Percentiles rank a stretch among this genome's conserved stretches.
phyloP scores from a whole-genome alignment of 2,888 invertebrate species.

The Eupithecia centaureata region DNA sequence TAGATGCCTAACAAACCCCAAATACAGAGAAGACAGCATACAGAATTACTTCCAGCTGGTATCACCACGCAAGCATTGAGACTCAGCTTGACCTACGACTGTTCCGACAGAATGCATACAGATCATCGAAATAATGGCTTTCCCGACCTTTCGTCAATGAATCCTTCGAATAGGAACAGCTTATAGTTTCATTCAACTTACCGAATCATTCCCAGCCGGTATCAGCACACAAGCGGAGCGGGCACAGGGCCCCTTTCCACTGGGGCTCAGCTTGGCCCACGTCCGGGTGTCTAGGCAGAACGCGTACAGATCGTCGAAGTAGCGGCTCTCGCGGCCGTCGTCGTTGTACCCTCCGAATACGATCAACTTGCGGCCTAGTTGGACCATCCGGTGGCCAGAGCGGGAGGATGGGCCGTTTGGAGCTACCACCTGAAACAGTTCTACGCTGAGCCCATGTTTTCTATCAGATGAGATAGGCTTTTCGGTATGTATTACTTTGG shows the following conservation, averaged over 20 bases:
- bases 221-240: slow-evolving; percentile 92
- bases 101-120: background rate
- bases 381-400: slow-evolving; percentile 93
- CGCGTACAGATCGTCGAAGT: slow-evolving; percentile 93
- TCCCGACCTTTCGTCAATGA: too few species aligned
- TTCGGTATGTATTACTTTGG: too few species aligned
- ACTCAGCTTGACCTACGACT: background rate
- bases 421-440: slow-evolving; percentile 62
- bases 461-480: too few species aligned
- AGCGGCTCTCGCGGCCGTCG: slow-evolving; percentile 92
- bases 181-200: too few species aligned
- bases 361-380: slow-evolving; percentile 89
- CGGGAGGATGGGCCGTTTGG: slow-evolving; percentile 89
- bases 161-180: too few species aligned
- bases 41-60: too few species aligned
- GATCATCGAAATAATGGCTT: background rate
- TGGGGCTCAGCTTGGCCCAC: slow-evolving; percentile 89
- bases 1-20: too few species aligned
- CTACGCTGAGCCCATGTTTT: too few species aligned
- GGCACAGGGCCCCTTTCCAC: slow-evolving; percentile 88
- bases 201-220: slow-evolving; percentile 76
- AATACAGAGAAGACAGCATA: too few species aligned
- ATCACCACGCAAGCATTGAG: too few species aligned
- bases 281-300: slow-evolving; percentile 91
- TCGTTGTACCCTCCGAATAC: slow-evolving; percentile 97